A percentile compares a stretch with the other conserved stretches of the same genome.
Evolutionary conservation across 2,113 vertebrate species (phyloP).

Genomic region (Pituophis catenifer): DNA sequence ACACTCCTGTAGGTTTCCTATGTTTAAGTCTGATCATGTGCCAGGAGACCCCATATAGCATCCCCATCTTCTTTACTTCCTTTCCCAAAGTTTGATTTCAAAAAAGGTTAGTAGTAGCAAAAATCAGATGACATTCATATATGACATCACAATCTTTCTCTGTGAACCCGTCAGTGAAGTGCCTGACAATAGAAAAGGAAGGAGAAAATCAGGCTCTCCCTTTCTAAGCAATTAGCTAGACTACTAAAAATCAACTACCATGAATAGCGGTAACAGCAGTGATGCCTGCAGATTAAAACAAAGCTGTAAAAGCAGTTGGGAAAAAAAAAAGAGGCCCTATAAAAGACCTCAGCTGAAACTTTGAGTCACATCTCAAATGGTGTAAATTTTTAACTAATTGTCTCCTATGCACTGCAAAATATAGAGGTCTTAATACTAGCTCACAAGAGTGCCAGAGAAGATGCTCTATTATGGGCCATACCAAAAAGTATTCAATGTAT

Average conservation of each 20-base stretch:
- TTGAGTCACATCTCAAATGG: background rate
- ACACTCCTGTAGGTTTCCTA: background rate
- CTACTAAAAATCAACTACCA: constrained; percentile 23
- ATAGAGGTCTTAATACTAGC: too few relatives aligned
- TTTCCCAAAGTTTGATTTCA: constrained; percentile 17
- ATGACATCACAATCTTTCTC: constrained; percentile 9
- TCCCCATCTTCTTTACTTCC: background rate
- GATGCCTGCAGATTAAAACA: background rate
- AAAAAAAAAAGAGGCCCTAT: background rate
- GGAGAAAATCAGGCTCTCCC: constrained; percentile 15
- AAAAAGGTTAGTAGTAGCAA: background rate
- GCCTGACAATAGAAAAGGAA: background rate
- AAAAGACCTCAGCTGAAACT: background rate
- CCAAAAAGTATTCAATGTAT: background rate
- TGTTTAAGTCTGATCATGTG: constrained; percentile 3
- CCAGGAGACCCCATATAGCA: background rate
- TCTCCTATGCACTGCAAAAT: background rate
- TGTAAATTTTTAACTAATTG: background rate
- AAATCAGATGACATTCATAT: constrained; percentile 21
- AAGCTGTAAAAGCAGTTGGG: background rate
- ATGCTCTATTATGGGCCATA: background rate
- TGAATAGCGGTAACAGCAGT: background rate
- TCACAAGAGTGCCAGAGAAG: background rate
- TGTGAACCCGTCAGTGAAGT: constrained; percentile 39
- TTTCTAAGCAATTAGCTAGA: constrained; percentile 50